Percentiles rank a stretch among this genome's conserved stretches.
phyloP scores from a whole-genome alignment of 2,797 vertebrate genomes.

The Amblyopsis hoosieri region DNA sequence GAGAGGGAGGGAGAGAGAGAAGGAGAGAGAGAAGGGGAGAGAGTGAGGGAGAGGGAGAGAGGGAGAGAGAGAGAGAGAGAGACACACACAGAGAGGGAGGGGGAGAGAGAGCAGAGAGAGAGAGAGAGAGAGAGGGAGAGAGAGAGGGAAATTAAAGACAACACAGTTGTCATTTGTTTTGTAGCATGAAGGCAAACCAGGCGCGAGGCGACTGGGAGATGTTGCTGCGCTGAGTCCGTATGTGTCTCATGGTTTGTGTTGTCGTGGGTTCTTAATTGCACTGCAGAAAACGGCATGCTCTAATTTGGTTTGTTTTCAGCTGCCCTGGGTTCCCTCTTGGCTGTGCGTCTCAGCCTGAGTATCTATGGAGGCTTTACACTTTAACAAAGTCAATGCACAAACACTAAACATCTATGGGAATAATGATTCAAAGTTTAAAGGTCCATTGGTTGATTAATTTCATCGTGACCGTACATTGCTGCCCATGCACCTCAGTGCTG shows the following conservation, averaged over 20 bases:
- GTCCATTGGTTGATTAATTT: too few species aligned
- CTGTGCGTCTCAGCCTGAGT: slow-evolving; percentile 58
- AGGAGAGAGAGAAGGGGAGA: not conserved
- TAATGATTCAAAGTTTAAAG: slow-evolving; percentile 16
- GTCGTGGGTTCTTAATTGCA: slow-evolving; percentile 63
- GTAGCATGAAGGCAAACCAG: too few species aligned
- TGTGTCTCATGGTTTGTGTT: slow-evolving; percentile 40
- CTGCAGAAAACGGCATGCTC: slow-evolving; percentile 61
- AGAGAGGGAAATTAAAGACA: slow-evolving; percentile 5
- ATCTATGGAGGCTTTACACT: slow-evolving; percentile 52
- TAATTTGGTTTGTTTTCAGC: slow-evolving; percentile 65
- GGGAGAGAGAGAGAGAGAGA: not conserved
- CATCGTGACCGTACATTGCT: not conserved
- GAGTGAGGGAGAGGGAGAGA: slow-evolving; percentile 1
- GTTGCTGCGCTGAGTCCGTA: slow-evolving; percentile 17
- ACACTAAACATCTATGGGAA: slow-evolving; percentile 49
- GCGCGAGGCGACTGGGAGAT: slow-evolving; percentile 6
- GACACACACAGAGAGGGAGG: slow-evolving; percentile 1
- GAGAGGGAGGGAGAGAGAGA: slow-evolving; percentile 5
- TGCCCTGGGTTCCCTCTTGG: slow-evolving; percentile 56
- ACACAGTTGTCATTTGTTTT: too few species aligned
- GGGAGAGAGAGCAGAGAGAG: not conserved
- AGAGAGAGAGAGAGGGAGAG: not conserved
- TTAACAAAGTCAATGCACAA: slow-evolving; percentile 51
- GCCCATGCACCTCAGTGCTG: not conserved